Evolutionary conservation across 2,888 invertebrate species (phyloP).

Genomic region (Bellardia pandia): DNA sequence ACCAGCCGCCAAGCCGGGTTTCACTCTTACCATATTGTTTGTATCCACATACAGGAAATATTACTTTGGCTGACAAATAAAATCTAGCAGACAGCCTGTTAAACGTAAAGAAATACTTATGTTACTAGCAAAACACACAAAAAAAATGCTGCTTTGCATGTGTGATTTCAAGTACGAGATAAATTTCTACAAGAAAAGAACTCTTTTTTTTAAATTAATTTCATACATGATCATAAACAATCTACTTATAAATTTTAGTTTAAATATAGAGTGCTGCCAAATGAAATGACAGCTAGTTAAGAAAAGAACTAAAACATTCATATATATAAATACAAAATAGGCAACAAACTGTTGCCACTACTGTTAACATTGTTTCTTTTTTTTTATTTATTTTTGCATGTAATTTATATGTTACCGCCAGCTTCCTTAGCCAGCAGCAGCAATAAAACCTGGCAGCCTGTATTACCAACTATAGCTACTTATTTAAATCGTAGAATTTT

Average conservation of each 20-base stretch:
- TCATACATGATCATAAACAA: conserved; percentile 64
- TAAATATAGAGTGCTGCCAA: background rate
- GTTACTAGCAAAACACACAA: background rate
- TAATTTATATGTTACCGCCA: conserved; percentile 37
- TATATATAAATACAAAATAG: background rate
- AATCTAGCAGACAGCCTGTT: conserved; percentile 47
- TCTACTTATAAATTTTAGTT: conserved; percentile 48
- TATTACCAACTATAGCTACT: background rate
- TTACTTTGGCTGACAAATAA: conserved; percentile 52
- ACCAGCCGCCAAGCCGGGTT: conserved; percentile 50
- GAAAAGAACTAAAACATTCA: background rate
- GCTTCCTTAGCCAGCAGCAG: conserved; percentile 8
- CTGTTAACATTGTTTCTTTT: conserved; percentile 37
- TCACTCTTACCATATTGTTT: background rate
- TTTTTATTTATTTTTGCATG: background rate
- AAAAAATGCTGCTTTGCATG: conserved; percentile 53
- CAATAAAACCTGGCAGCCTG: too few species aligned
- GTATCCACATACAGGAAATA: conserved; percentile 53
- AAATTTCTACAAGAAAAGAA: background rate
- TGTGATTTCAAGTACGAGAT: conserved; percentile 33
- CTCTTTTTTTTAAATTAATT: conserved; percentile 52
- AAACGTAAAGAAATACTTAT: conserved; percentile 27
- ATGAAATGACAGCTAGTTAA: conserved; percentile 8
- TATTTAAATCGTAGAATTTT: background rate
- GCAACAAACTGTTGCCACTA: conserved; percentile 47